Percentiles rank a stretch among this genome's conserved stretches.
phyloP scores from a whole-genome alignment of 1,140 invertebrate species.

The Drosophila orena region DNA sequence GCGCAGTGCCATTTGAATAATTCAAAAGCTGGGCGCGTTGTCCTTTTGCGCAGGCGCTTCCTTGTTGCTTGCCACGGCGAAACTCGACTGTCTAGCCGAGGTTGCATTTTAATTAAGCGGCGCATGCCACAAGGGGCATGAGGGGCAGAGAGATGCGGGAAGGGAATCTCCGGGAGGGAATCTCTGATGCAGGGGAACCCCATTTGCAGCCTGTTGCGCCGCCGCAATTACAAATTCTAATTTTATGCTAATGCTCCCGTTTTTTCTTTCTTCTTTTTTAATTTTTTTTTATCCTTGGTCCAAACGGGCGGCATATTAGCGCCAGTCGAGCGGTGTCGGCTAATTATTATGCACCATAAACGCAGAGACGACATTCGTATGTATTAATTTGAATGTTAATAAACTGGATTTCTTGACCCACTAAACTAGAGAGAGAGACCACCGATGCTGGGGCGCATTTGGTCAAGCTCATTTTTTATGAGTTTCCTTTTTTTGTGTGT shows the following conservation, averaged over 20 bases:
- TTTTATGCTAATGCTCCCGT: slow-evolving; percentile 79
- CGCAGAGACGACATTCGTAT: slow-evolving; percentile 74
- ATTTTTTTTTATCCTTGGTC: slow-evolving; percentile 60
- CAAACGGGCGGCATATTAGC: slow-evolving; percentile 36
- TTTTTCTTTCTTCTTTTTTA: slow-evolving; percentile 19
- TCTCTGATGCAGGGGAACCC: neutral
- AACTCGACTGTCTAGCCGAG: slow-evolving; percentile 35
- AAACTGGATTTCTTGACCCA: slow-evolving; percentile 84
- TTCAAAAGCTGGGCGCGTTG: slow-evolving; percentile 75
- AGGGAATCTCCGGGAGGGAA: neutral
- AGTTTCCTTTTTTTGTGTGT: neutral
- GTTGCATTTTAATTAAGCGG: slow-evolving; percentile 81
- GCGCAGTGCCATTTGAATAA: slow-evolving; percentile 75
- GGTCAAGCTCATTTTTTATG: slow-evolving; percentile 48
- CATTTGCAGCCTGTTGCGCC: slow-evolving; percentile 66
- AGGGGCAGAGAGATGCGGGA: slow-evolving; percentile 17
- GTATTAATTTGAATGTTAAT: slow-evolving; percentile 84
- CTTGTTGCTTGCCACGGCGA: slow-evolving; percentile 12
- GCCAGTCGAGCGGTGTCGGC: slow-evolving; percentile 34
- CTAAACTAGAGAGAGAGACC: slow-evolving; percentile 74
- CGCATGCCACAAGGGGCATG: slow-evolving; percentile 70
- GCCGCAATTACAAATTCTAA: slow-evolving; percentile 84
- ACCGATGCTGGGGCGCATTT: slow-evolving; percentile 57
- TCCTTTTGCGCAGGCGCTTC: slow-evolving; percentile 79
- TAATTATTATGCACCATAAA: slow-evolving; percentile 82